Conservation (phyloP, 2,113 vertebrate genomes). For the Merops nubicus region DNA sequence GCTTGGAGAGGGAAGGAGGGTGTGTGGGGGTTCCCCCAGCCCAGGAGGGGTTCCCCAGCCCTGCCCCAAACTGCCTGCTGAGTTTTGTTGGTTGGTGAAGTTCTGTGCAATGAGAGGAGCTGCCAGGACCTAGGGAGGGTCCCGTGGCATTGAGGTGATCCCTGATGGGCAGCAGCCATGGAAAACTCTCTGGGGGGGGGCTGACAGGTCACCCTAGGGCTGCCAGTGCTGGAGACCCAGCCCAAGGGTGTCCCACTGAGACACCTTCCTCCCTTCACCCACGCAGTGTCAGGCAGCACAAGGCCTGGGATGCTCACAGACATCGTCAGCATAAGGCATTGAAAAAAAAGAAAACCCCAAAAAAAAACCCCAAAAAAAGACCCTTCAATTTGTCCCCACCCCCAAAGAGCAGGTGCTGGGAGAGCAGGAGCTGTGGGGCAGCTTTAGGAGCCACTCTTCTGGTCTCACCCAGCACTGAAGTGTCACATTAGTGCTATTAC, state of each 20-base stretch:
- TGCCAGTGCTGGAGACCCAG: neutral
- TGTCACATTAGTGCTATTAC: neutral
- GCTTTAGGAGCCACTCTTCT: neutral
- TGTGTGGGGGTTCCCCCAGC: neutral
- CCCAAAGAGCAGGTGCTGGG: neutral
- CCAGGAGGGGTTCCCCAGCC: too few relatives aligned
- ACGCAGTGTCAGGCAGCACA: neutral
- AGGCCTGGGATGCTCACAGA: neutral
- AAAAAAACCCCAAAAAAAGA: neutral
- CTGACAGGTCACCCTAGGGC: neutral
- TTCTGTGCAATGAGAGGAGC: neutral
- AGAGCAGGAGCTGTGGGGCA: neutral
- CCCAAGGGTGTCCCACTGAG: accelerated
- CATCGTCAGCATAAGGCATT: neutral
- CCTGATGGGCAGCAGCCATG: neutral
- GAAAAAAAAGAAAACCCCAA: neutral
- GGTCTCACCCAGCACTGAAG: neutral
- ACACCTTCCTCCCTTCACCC: neutral
- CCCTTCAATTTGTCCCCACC: neutral
- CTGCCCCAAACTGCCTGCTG: too few relatives aligned
- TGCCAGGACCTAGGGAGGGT: accelerated
- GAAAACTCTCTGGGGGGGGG: neutral
- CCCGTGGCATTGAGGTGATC: neutral
- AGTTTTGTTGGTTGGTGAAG: neutral
- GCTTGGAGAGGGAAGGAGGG: neutral